Conservation (phyloP, 2,888 invertebrate species). For the Onthophagus sagittarius region DNA sequence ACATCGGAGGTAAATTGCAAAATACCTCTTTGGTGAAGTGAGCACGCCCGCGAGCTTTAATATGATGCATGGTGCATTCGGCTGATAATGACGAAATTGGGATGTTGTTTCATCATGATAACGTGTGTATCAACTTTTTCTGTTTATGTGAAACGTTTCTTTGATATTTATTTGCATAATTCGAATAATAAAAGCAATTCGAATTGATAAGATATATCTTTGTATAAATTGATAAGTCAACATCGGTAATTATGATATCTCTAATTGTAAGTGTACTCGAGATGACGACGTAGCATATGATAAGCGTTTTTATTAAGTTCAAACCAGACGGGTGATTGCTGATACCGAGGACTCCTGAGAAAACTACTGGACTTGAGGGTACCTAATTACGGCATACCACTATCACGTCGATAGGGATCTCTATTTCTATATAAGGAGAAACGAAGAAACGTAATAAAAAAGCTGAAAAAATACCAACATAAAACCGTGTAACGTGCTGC, state of each 20-base stretch:
- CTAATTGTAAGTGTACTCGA: neutral
- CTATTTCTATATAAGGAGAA: neutral
- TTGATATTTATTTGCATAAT: no score
- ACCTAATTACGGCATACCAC: neutral
- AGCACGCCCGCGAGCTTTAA: neutral
- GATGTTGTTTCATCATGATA: neutral
- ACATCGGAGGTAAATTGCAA: neutral
- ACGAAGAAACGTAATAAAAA: neutral
- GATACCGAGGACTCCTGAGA: neutral
- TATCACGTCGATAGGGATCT: neutral
- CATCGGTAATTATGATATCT: neutral
- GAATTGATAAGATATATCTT: no score
- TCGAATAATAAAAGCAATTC: no score
- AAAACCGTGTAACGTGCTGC: neutral
- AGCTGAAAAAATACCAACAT: neutral
- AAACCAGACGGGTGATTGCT: neutral
- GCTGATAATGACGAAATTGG: neutral
- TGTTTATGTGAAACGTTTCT: neutral
- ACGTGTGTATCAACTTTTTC: neutral
- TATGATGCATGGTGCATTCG: neutral
- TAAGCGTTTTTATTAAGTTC: neutral
- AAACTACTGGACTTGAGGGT: neutral
- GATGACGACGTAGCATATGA: neutral
- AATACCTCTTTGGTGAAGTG: neutral
- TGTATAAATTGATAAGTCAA: neutral